Percentiles rank a stretch among this genome's conserved stretches.
Evolutionary conservation across 2,888 invertebrate genomes (phyloP).

Genomic region (Galerucella calmariensis): DNA sequence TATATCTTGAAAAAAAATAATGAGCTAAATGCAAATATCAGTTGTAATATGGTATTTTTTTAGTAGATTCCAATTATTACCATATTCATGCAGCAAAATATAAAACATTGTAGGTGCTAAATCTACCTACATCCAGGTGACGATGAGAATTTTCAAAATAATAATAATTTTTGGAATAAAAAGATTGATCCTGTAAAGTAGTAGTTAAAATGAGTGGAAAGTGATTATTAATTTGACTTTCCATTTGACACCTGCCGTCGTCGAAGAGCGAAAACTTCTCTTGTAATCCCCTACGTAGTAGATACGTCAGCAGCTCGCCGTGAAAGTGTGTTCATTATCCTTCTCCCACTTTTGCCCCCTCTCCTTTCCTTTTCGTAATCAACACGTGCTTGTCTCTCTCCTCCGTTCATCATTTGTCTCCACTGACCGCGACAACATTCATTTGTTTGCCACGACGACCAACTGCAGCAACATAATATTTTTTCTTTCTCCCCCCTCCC

Average conservation of each 20-base stretch:
- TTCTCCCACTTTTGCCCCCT: constrained; percentile 29
- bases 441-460: constrained; percentile 49
- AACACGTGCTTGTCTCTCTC: constrained; percentile 43
- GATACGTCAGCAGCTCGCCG: constrained; percentile 29
- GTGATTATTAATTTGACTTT: constrained; percentile 17
- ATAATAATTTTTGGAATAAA: too few species aligned
- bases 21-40: too few species aligned
- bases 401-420: constrained; percentile 46
- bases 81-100: background rate
- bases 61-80: too few species aligned
- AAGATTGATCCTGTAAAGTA: too few species aligned
- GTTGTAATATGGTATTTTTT: too few species aligned
- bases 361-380: constrained; percentile 41
- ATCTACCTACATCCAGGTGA: background rate
- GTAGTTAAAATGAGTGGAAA: background rate
- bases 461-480: constrained; percentile 48
- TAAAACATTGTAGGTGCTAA: background rate
- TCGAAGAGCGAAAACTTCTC: constrained; percentile 16
- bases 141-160: too few species aligned
- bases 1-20: too few species aligned
- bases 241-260: constrained; percentile 21
- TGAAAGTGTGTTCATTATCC: constrained; percentile 40
- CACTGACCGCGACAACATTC: constrained; percentile 50
- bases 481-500: constrained; percentile 44
- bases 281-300: constrained; percentile 14